Evolutionary conservation across 2,113 vertebrate genomes (phyloP).

Genomic region (Phalacrocorax brasilianus): DNA sequence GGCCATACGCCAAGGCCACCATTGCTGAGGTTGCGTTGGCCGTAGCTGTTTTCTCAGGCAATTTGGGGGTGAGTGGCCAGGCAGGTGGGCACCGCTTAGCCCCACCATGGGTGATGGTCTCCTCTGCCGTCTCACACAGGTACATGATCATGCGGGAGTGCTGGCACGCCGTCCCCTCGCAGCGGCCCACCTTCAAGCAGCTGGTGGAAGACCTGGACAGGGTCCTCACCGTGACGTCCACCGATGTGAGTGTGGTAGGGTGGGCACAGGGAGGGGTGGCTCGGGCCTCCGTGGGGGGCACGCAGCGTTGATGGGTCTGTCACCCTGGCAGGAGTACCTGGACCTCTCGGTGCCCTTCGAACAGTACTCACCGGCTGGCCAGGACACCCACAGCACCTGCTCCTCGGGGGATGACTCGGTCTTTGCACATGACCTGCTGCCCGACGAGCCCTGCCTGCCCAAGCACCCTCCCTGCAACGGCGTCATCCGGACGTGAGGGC

Average conservation of each 20-base stretch:
- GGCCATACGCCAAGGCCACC: not conserved
- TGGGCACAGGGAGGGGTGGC: rapidly evolving
- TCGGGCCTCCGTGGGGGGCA: rapidly evolving
- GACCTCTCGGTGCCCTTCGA: conserved; percentile 95
- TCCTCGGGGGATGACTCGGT: conserved; percentile 96
- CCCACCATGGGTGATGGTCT: not conserved
- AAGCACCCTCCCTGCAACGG: conserved; percentile 79
- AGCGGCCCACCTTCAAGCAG: conserved; percentile 97
- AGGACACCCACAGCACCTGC: conserved; percentile 94
- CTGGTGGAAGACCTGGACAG: conserved; percentile 95
- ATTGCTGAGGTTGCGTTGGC: not conserved
- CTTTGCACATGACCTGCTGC: conserved; percentile 91
- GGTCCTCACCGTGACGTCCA: conserved; percentile 90
- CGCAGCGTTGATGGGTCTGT: not conserved
- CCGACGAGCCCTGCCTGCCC: conserved; percentile 87
- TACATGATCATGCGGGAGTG: conserved; percentile 99
- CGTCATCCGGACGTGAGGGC: conserved; percentile 80
- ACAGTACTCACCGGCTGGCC: conserved; percentile 93
- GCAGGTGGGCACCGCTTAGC: rapidly evolving
- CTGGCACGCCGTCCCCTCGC: conserved; percentile 93
- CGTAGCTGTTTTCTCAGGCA: not conserved
- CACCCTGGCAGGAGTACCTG: conserved; percentile 81
- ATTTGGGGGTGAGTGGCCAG: not conserved
- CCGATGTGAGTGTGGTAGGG: conserved; percentile 79
- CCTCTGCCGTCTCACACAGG: conserved; percentile 53